phyloP scores from a whole-genome alignment of 2,113 vertebrate genomes.

The Myiozetetes cayanensis region DNA sequence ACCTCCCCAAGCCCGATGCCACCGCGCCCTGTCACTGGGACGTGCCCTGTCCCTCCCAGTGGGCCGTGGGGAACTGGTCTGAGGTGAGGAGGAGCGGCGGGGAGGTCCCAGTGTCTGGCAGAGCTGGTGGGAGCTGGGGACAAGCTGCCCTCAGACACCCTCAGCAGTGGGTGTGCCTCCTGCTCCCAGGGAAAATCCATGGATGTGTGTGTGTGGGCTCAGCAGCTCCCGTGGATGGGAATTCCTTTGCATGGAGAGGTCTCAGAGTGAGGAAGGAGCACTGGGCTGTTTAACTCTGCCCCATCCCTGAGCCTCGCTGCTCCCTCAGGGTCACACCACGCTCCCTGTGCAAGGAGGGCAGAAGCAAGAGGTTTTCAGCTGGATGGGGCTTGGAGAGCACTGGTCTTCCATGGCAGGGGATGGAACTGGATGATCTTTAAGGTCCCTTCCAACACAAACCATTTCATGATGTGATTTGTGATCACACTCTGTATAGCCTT shows the following conservation, averaged over 20 bases:
- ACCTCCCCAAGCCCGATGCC: conserved; percentile 77
- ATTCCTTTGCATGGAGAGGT: background rate
- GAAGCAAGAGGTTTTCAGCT: background rate
- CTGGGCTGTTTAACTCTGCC: rapidly evolving
- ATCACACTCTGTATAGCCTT: background rate
- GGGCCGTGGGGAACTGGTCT: conserved; percentile 86
- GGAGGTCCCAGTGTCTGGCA: rapidly evolving
- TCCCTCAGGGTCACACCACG: background rate
- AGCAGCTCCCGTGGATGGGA: rapidly evolving
- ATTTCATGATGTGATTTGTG: background rate
- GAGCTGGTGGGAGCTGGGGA: background rate
- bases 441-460: background rate
- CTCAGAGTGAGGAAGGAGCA: background rate
- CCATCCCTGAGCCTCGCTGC: background rate
- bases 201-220: background rate
- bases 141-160: rapidly evolving
- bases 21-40: conserved; percentile 75
- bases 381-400: background rate
- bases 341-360: background rate
- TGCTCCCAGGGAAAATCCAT: rapidly evolving
- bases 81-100: conserved; percentile 68
- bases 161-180: rapidly evolving
- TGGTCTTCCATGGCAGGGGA: background rate
- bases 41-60: conserved; percentile 83
- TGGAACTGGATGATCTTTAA: background rate